These are phyloP conservation scores for Ruditapes philippinarum DNA, from an alignment of 1,140 invertebrate species.

Conservation along the genomic window DNA sequence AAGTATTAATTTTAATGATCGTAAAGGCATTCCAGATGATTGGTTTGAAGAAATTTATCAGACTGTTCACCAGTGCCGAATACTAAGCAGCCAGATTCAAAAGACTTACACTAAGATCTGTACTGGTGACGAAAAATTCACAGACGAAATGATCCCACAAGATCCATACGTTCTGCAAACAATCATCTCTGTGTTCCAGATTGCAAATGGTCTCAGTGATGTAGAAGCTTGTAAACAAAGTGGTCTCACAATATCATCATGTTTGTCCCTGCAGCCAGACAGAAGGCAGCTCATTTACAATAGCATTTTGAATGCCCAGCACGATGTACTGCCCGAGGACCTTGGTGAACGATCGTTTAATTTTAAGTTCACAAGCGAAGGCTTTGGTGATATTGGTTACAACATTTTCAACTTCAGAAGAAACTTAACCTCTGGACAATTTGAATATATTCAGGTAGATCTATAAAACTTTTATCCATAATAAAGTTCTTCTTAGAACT, in stretches of 20 bases:
- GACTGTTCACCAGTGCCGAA: constrained; percentile 90
- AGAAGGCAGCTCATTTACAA: constrained; percentile 79
- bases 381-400: constrained; percentile 83
- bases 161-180: constrained; percentile 86
- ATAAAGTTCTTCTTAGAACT: no score
- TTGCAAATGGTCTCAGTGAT: constrained; percentile 85
- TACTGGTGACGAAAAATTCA: constrained; percentile 79
- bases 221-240: constrained; percentile 80
- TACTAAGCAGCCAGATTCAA: constrained; percentile 76
- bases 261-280: constrained; percentile 74
- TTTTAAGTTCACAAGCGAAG: constrained; percentile 83
- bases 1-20: constrained; percentile 79
- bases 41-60: constrained; percentile 95
- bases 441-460: constrained; percentile 76
- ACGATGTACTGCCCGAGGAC: constrained; percentile 79
- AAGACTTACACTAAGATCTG: constrained; percentile 77
- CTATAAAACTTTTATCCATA: no score
- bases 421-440: constrained; percentile 66
- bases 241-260: constrained; percentile 76
- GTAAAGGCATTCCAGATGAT: constrained; percentile 85
- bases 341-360: constrained; percentile 74
- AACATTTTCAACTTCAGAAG: constrained; percentile 80
- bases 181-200: constrained; percentile 85
- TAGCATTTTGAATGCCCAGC: constrained; percentile 81
- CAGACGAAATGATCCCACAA: constrained; percentile 78